Percentiles rank a stretch among this genome's conserved stretches.
These are phyloP conservation scores for Numida meleagris DNA, from an alignment of 2,113 vertebrate genomes.

Conservation along the genomic window DNA sequence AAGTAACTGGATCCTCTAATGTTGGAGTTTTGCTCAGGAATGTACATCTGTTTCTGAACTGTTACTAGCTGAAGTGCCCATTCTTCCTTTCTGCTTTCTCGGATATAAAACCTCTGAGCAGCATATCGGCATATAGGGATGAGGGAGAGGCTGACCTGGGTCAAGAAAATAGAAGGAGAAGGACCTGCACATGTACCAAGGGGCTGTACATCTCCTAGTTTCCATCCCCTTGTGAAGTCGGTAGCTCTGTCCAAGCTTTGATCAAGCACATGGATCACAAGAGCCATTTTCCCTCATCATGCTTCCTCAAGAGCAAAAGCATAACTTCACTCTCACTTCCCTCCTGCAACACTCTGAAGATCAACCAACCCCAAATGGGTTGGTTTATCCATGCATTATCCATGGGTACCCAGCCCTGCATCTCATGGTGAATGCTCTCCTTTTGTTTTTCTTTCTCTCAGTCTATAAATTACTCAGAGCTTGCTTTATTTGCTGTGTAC, in stretches of 20 bases:
- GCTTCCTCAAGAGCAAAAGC: not conserved
- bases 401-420: not conserved
- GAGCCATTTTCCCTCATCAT: not conserved
- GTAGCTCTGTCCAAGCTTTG: not conserved
- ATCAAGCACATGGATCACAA: not conserved
- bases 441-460: not conserved
- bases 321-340: not conserved
- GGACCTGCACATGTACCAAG: not conserved
- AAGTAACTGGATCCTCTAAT: conserved; percentile 23
- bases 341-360: not conserved
- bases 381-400: no score
- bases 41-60: conserved; percentile 71
- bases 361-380: not conserved
- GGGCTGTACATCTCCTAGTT: not conserved
- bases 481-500: not conserved
- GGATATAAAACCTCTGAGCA: not conserved
- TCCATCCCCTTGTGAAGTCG: not conserved
- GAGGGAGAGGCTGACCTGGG: not conserved
- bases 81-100: not conserved
- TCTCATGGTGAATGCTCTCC: not conserved
- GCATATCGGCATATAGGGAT: no score
- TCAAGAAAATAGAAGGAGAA: not conserved
- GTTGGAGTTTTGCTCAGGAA: not conserved
- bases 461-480: not conserved
- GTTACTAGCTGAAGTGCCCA: conserved; percentile 64